Evolutionary conservation across 2,113 vertebrate genomes (phyloP).

Genomic region (Thinocorus orbignyianus): DNA sequence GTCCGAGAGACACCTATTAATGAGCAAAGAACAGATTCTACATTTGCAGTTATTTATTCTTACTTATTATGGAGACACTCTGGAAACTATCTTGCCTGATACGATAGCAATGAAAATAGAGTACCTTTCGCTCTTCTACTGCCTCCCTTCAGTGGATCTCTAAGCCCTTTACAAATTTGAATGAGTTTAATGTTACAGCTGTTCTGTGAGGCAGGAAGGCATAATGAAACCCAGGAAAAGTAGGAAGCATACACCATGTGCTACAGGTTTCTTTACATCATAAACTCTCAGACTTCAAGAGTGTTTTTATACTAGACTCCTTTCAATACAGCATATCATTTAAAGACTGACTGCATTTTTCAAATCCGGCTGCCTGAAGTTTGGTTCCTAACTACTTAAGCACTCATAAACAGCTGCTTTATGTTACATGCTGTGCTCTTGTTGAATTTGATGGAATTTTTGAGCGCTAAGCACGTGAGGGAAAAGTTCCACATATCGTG

Average conservation of each 20-base stretch:
- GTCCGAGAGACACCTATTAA: neutral
- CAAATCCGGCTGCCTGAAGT: neutral
- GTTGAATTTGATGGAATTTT: neutral
- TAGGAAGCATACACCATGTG: neutral
- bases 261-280: slow-evolving; percentile 35
- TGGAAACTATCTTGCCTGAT: neutral
- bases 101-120: slow-evolving; percentile 13
- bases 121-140: slow-evolving; percentile 29
- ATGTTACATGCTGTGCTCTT: neutral
- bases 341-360: neutral
- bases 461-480: neutral
- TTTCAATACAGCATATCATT: neutral
- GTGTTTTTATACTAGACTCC: neutral
- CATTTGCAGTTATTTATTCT: slow-evolving; percentile 36
- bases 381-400: neutral
- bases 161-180: slow-evolving; percentile 49
- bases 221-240: slow-evolving; percentile 27
- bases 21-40: neutral
- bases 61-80: slow-evolving; percentile 4
- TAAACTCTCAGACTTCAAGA: neutral
- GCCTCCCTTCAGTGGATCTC: slow-evolving; percentile 35
- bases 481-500: rapidly evolving
- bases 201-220: slow-evolving; percentile 23
- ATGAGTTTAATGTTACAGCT: slow-evolving; percentile 33
- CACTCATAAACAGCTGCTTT: neutral